Conservation (phyloP, 2,888 invertebrate genomes). For the Agrotis segetum region DNA sequence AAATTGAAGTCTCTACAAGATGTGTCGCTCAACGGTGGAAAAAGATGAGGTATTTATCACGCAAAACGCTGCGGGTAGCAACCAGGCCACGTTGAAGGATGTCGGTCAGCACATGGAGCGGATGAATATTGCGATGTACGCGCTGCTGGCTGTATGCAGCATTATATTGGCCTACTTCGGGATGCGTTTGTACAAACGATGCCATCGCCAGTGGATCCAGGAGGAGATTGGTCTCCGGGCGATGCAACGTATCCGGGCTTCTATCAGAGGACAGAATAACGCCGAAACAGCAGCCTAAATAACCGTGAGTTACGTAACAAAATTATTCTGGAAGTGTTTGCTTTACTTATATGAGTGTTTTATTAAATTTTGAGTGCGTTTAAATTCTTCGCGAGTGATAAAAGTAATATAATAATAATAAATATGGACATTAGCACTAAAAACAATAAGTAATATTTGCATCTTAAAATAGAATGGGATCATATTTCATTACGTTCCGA, state of each 20-base stretch:
- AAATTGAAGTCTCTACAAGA: not conserved
- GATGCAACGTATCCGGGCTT: not conserved
- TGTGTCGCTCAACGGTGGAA: constrained; percentile 1
- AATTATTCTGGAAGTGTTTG: too few species aligned
- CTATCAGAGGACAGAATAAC: not conserved
- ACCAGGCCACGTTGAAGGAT: too few species aligned
- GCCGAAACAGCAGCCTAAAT: too few species aligned
- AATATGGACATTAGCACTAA: too few species aligned
- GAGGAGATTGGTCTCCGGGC: not conserved
- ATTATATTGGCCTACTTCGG: not conserved
- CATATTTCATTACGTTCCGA: too few species aligned
- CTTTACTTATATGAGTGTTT: not conserved
- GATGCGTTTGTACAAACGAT: not conserved
- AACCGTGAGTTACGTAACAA: too few species aligned
- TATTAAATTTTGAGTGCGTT: not conserved
- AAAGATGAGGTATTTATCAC: not conserved
- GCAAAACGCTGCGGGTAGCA: too few species aligned
- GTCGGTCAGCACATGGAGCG: too few species aligned
- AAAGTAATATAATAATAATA: not conserved
- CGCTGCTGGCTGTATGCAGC: not conserved
- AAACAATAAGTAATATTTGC: too few species aligned
- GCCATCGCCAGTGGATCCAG: constrained; percentile 1
- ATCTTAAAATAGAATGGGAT: too few species aligned
- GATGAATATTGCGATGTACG: too few species aligned
- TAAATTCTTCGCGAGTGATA: not conserved